A percentile compares a stretch with the other conserved stretches of the same genome.
phyloP scores from a whole-genome alignment of 53 echinoderm and acorn worm species.

The Apostichopus leukothele region DNA sequence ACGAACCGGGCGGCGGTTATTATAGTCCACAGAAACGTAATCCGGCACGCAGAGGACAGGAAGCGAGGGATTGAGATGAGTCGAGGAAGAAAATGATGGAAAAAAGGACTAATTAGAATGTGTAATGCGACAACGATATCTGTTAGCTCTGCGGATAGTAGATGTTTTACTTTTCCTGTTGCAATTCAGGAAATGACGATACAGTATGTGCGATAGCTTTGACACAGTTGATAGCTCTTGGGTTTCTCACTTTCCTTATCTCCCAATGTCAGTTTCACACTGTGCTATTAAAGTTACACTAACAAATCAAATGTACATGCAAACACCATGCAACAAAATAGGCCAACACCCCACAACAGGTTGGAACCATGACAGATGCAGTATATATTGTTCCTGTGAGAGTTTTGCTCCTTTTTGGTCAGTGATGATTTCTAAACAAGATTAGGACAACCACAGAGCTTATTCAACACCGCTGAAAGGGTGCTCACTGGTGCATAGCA shows the following conservation, averaged over 20 bases:
- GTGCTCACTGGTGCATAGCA: not conserved
- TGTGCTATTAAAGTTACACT: not conserved
- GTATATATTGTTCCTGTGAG: not conserved
- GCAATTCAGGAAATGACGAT: constrained; percentile 16
- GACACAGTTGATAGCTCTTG: constrained; percentile 1
- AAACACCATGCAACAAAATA: not conserved
- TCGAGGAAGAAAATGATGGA: not conserved
- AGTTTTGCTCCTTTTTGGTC: not conserved
- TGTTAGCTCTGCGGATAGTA: not conserved
- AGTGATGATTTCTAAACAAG: constrained; percentile 33
- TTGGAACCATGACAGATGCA: not conserved
- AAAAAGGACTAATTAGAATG: not conserved
- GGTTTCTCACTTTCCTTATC: not conserved
- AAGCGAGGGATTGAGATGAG: not conserved
- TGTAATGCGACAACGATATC: not conserved
- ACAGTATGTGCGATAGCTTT: not conserved
- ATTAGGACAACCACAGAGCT: constrained; percentile 24
- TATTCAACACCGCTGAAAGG: not conserved
- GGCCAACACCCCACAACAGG: constrained; percentile 22
- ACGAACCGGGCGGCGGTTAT: constrained; percentile 8
- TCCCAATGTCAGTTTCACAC: not conserved
- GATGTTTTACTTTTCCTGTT: not conserved
- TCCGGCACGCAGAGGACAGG: not conserved
- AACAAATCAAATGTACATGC: not conserved
- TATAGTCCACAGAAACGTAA: constrained; percentile 13